Evolutionary conservation across 2,888 invertebrate species (phyloP), one percentile per base, ranked within the genome.

Genomic region (Lithophane ornitopus): DNA sequence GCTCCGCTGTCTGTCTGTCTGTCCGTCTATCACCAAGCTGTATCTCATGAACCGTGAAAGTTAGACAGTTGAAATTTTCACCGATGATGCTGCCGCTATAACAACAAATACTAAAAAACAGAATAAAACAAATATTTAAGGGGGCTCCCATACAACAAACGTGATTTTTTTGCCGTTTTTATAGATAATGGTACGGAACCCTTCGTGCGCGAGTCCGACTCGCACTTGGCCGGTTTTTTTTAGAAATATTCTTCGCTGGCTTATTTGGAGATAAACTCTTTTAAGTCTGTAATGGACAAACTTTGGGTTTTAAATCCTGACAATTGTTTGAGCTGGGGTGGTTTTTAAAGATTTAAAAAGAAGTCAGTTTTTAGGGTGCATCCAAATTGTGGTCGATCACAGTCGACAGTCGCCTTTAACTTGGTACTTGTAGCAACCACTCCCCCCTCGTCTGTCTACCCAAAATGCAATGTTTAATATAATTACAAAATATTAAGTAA

Each of bases 261-360:
- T 77, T 77, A 80, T 85, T 86, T 86, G 28, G 62, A 70, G 75
- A 70, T 84, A 56, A 73, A 75, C 74, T 83, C 52, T 73, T 75
- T 80, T 72, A 41, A 85, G 52, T 71, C 63, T 68, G 44, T 82
- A 76, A 86, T 77, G 58, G 70, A 26, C 59, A 72, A 85, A 84
- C 77, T 86, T 83, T 46, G 52, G 39, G 11, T 52, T 54, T 71
- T 70, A 59, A 66, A 76, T 66, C 26, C n/a, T 52, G 70, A 70
- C 78, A 73, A 73, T 70, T 67, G 56, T 61, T 74, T 69, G 34
- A 70, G n/a, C 19, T 72, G 28, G 52, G 26, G 6, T 62, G 14
- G 19, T 28, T 71, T 58, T 62, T 4, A n/a, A 49, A 74, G 41
- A 70, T 84, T 74, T 80, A 26, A 26, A 61, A 63, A 12, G 41